Evolutionary conservation across 1,140 invertebrate genomes (phyloP).

Genomic region (Geopemphigus sp.): DNA sequence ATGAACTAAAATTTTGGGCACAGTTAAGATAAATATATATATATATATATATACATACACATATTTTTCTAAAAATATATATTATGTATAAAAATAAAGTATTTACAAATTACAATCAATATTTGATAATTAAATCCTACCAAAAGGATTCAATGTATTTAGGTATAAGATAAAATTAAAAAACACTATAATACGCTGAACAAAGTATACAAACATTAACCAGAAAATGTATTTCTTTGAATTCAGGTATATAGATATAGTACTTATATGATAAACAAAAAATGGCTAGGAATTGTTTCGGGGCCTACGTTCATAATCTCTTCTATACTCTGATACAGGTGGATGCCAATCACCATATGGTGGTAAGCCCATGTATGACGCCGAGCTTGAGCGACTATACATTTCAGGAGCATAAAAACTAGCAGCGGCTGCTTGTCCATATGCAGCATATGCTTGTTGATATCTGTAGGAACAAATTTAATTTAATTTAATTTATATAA

Average conservation of each 20-base stretch:
- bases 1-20: neutral
- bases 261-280: slow-evolving; percentile 2
- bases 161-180: slow-evolving; percentile 36
- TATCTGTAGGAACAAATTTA: neutral
- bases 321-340: slow-evolving; percentile 31
- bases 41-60: neutral
- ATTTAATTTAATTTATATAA: no score
- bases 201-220: slow-evolving; percentile 13
- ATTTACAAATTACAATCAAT: slow-evolving; percentile 40
- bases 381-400: slow-evolving; percentile 17
- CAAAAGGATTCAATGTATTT: slow-evolving; percentile 32
- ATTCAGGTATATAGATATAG: neutral
- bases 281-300: slow-evolving; percentile 45
- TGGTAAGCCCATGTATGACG: slow-evolving; percentile 13
- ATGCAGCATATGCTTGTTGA: slow-evolving; percentile 46
- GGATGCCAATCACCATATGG: slow-evolving; percentile 39
- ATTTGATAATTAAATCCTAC: slow-evolving; percentile 8
- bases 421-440: slow-evolving; percentile 38
- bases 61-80: slow-evolving; percentile 31
- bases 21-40: slow-evolving; percentile 8
- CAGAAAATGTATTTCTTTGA: slow-evolving; percentile 2
- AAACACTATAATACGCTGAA: neutral
- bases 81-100: slow-evolving; percentile 46
- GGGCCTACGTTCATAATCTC: slow-evolving; percentile 43
- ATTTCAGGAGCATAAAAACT: slow-evolving; percentile 33